Conservation (phyloP, 2,797 vertebrate species). For the Onychomys torridus region DNA sequence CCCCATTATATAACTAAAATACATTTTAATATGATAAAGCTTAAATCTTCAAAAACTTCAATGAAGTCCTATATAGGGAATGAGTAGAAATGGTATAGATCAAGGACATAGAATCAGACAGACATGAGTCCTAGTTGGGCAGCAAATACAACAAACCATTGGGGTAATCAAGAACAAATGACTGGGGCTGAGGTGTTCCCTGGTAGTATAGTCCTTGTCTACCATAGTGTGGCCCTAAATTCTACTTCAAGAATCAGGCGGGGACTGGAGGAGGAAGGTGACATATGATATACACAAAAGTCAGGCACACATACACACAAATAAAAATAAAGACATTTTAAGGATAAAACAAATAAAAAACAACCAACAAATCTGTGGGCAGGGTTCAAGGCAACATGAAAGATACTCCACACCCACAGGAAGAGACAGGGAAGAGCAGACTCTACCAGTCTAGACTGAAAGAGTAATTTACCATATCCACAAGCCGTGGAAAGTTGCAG, state of each 20-base stretch:
- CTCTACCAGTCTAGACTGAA: background rate
- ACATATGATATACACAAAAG: background rate
- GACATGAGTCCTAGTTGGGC: background rate
- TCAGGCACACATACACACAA: background rate
- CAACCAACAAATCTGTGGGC: background rate
- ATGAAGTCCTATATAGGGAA: background rate
- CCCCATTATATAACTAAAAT: background rate
- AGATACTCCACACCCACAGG: background rate
- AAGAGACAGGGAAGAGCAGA: background rate
- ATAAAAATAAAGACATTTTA: background rate
- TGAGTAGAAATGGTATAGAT: background rate
- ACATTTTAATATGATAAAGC: slow-evolving; percentile 4
- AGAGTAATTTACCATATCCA: background rate
- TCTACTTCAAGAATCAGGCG: too few relatives aligned
- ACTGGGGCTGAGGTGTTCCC: background rate
- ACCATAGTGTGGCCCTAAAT: background rate
- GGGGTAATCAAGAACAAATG: background rate
- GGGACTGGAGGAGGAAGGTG: background rate
- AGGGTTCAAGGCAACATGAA: background rate
- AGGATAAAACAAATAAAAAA: background rate
- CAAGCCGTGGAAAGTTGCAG: background rate
- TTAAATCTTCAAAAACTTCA: background rate
- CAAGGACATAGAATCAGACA: background rate
- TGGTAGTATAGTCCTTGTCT: background rate
- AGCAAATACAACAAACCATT: background rate